A percentile compares a stretch with the other conserved stretches of the same genome.
These are phyloP conservation scores for Sminthurides aquaticus DNA, from an alignment of 2,888 invertebrate genomes.

Conservation along the genomic window DNA sequence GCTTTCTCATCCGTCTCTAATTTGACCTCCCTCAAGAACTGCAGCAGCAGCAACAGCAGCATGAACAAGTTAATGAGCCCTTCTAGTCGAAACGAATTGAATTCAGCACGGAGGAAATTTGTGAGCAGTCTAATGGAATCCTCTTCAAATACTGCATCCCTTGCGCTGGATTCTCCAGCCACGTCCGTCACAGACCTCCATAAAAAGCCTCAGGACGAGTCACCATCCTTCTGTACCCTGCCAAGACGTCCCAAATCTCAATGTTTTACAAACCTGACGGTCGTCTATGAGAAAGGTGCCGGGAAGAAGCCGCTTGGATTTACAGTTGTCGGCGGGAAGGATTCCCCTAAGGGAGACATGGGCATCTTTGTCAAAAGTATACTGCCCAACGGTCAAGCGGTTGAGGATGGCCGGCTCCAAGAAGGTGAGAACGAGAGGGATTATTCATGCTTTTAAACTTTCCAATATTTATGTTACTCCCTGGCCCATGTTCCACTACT, in stretches of 20 bases:
- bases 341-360: constrained; percentile 78
- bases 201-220: constrained; percentile 33
- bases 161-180: constrained; percentile 35
- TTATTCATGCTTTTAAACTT: too few relatives aligned
- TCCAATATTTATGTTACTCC: too few relatives aligned
- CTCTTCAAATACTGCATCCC: constrained; percentile 32
- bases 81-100: constrained; percentile 30
- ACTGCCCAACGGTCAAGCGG: constrained; percentile 75
- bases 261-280: constrained; percentile 60
- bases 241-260: background rate
- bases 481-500: too few relatives aligned
- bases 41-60: constrained; percentile 5
- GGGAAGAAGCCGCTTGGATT: constrained; percentile 80
- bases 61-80: constrained; percentile 1
- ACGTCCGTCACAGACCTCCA: constrained; percentile 10
- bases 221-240: background rate
- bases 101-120: constrained; percentile 38
- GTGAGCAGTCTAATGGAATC: constrained; percentile 42
- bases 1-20: constrained; percentile 11
- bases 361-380: constrained; percentile 85
- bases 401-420: constrained; percentile 71
- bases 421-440: constrained; percentile 70
- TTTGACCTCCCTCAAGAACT: background rate
- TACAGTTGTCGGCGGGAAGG: constrained; percentile 81
- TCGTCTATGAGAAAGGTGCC: constrained; percentile 63